phyloP scores from a whole-genome alignment of 2,888 invertebrate genomes.

The Eudasyphora cyanicolor region DNA sequence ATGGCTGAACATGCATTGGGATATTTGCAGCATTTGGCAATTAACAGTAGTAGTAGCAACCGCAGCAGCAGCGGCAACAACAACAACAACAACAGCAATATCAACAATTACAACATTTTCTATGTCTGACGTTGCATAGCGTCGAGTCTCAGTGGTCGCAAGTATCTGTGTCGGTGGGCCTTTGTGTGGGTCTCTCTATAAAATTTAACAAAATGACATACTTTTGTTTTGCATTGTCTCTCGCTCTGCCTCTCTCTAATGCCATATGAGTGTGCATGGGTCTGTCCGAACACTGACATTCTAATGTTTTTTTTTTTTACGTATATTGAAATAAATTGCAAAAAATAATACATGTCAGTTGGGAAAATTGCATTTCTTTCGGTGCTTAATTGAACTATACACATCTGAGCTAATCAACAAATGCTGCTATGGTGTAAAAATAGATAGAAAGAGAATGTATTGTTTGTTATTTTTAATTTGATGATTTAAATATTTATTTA shows the following conservation, averaged over 20 bases:
- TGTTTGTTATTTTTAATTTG: too few relatives aligned
- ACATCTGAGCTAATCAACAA: too few relatives aligned
- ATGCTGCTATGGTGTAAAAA: too few relatives aligned
- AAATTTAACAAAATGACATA: slow-evolving; percentile 13
- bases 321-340: background rate
- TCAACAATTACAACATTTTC: background rate
- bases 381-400: too few relatives aligned
- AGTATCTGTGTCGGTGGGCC: slow-evolving; percentile 11
- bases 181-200: slow-evolving; percentile 16
- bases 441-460: too few relatives aligned
- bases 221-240: slow-evolving; percentile 17
- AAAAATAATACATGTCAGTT: slow-evolving; percentile 3
- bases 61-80: background rate
- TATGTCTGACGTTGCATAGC: background rate
- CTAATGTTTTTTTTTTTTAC: background rate
- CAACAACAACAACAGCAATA: background rate
- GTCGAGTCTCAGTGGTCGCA: background rate
- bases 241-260: too few relatives aligned
- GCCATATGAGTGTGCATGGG: background rate
- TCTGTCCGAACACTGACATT: background rate
- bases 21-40: background rate
- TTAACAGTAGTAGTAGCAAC: background rate
- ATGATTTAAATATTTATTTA: too few relatives aligned
- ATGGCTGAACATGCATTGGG: background rate
- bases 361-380: background rate